Evolutionary conservation across 2,113 vertebrate species (phyloP), one percentile per base, ranked within the genome.

Genomic region (Acrocephalus kingi): DNA sequence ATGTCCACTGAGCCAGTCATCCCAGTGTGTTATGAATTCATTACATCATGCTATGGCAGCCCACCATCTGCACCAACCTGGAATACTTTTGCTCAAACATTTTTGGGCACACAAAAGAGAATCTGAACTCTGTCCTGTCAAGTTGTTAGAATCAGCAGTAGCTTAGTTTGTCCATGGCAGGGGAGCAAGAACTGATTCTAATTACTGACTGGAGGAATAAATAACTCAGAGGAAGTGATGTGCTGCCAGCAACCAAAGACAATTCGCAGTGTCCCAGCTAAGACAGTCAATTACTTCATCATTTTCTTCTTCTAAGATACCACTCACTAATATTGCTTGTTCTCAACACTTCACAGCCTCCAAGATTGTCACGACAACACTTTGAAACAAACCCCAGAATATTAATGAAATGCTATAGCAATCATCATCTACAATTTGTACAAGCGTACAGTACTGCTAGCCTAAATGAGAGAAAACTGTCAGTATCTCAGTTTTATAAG

Each of bases 171-270:
- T 43, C 15, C 39, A 9, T 0, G 7, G 80, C 59, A 87, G 33
- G 63, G 39, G 39, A 95, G 52, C 51, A 89, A 74, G 72, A 93
- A 87, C 75, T 37, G 39, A 61, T 74, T 94, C 89, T 92, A 95
- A 95, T 94, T 96, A 96, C 86, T 43, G 43, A 84, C 86, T 54
- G 54, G 21, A 92, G 35, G 59, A 96, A 93, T 94, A 95, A 95
- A 80, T 96, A 97, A 93, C 90, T 62, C 64, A 1, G 51, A 93
- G 89, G 89, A 95, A 95, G 69, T 68, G 72, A 94, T 78, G 80
- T 55, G 68, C 80, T 92, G 93, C 95, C 94, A 94, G 86, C 73
- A 95, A 89, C 56, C 58, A 67, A 93, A 93, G 64, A 90, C 83
- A 93, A 87, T 63, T 84, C 87, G 80, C 73, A 74, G 61, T 30